Base-by-base conservation (phyloP, 1,140 invertebrate genomes). In the Zaprionus inermis region DNA sequence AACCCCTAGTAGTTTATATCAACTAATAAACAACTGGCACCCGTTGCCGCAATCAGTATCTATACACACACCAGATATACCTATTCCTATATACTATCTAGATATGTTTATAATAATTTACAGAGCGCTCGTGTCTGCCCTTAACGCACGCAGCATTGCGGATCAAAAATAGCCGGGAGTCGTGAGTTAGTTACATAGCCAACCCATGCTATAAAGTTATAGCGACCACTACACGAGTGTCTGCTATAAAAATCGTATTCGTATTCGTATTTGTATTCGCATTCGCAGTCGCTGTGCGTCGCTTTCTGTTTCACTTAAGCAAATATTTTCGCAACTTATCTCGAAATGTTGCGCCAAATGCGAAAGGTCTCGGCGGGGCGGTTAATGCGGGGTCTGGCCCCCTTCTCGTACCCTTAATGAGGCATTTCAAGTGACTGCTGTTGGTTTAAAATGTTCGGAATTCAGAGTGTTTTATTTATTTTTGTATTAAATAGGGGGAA, bases 261-360 rank as follows among this genome's bases (percentile, higher is more conserved):
- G 38, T 24, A 52, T 52, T 12, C 20, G 24, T 34, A 22, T 30
- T 55, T 59, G 46, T 30, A 22, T 30, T 56, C 64, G 52, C 24
- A 18, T 65, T 36, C 11, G 10, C 7, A 32, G 7, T 32, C 30
- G 30, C 22, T 32, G 28, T 46, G 49, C 72, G 78, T 54, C 70
- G 75, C 82, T 86, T 85, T 86, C 76, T 81, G 83, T 85, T 85
- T 86, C 82, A 82, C 70, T 79, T 79, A 85, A 74, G 69, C 68
- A 85, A 85, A 85, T 85, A 85, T 85, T 85, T 85, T 82, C 69
- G 67, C 82, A 86, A 82, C 79, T 85, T 85, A 85, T 85, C 81
- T 52, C 69, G 44, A 72, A 76, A 83, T 84, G 59, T 77, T 83
- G 81, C 81, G 81, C 69, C 79, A 82, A 84, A 85, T 67, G 76